Evolutionary conservation across 2,888 invertebrate species (phyloP).

Genomic region (Himalopsyche japonica): DNA sequence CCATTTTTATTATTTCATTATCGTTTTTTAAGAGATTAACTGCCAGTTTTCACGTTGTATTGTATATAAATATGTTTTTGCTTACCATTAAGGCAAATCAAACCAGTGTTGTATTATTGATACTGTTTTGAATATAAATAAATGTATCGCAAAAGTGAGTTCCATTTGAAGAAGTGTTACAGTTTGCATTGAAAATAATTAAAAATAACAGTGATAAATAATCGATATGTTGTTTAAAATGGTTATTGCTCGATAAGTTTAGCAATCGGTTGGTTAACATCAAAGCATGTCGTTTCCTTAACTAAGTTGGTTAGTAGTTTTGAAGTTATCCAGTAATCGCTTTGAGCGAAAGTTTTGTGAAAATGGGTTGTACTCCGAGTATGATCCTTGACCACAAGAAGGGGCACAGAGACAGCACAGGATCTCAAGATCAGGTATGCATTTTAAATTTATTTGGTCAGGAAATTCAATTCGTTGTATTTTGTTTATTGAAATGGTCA

Average conservation of each 20-base stretch:
- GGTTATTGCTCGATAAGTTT: not conserved
- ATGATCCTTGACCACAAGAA: slow-evolving; percentile 65
- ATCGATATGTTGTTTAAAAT: not conserved
- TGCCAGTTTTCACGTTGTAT: no score
- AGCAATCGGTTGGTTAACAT: not conserved
- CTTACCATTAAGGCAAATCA: no score
- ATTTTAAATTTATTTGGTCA: not conserved
- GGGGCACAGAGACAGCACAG: slow-evolving; percentile 60
- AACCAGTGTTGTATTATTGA: no score
- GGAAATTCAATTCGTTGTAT: no score
- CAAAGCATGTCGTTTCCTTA: not conserved
- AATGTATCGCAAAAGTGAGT: not conserved
- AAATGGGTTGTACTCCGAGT: slow-evolving; percentile 68
- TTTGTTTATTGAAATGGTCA: no score
- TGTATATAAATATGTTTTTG: no score
- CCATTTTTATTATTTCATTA: no score
- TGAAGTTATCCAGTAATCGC: not conserved
- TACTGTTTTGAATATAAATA: not conserved
- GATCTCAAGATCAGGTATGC: slow-evolving; percentile 55
- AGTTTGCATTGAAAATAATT: not conserved
- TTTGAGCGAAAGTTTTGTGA: not conserved
- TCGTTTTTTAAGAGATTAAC: no score
- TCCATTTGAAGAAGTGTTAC: not conserved
- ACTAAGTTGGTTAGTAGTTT: not conserved
- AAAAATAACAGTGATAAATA: not conserved